Conservation (phyloP, 2,113 vertebrate genomes). For the Tor tambroides region DNA sequence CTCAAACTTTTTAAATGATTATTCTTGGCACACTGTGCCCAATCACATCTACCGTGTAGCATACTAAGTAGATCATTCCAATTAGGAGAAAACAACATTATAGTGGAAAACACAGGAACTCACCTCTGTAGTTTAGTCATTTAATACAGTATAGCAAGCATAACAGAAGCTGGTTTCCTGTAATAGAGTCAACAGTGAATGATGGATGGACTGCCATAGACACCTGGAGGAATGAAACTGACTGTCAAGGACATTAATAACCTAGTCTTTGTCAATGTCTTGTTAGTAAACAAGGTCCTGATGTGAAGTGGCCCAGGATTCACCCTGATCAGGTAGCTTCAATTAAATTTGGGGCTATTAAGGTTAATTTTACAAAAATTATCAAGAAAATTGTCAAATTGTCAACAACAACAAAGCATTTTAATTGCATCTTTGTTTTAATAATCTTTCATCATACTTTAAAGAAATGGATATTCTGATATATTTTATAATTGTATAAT, state of each 20-base stretch:
- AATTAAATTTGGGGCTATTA: too few relatives aligned
- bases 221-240: not conserved
- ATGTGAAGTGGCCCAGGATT: not conserved
- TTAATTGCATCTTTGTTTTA: too few relatives aligned
- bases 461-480: too few relatives aligned
- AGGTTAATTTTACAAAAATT: too few relatives aligned
- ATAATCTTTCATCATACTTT: too few relatives aligned
- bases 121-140: not conserved
- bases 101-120: not conserved
- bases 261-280: not conserved
- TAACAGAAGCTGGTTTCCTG: slow-evolving; percentile 1
- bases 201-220: slow-evolving; percentile 3
- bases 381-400: too few relatives aligned
- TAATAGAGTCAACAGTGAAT: not conserved
- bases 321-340: not conserved
- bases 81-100: not conserved
- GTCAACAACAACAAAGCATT: too few relatives aligned
- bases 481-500: too few relatives aligned
- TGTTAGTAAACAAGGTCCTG: not conserved
- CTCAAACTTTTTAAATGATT: not conserved
- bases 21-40: not conserved
- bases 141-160: slow-evolving; percentile 2
- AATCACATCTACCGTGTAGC: not conserved
- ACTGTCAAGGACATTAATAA: not conserved
- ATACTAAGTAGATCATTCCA: slow-evolving; percentile 19